Percentiles rank a stretch among this genome's conserved stretches.
Conservation (phyloP, 2,888 invertebrate species). For the Tetragnatha montana region DNA sequence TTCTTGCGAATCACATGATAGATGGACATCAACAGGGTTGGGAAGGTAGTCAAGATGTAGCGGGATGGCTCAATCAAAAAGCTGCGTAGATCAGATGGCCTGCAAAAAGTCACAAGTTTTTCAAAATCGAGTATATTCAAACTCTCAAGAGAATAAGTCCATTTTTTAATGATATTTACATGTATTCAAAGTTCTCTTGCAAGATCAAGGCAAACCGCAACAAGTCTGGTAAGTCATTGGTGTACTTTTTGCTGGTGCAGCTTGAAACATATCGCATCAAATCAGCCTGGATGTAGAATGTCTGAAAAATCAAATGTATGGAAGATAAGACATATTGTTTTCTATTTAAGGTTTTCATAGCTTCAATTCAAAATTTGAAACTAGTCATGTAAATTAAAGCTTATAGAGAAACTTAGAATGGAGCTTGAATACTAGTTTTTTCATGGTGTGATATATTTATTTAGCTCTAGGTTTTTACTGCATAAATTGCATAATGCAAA, state of each 20-base stretch:
- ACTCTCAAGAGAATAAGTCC: neutral
- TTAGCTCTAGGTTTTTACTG: too few species aligned
- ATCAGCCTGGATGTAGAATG: neutral
- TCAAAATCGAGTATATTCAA: neutral
- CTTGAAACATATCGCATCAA: constrained; percentile 5
- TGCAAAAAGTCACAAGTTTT: neutral
- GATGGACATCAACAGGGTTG: constrained; percentile 45
- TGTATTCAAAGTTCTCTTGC: constrained; percentile 12
- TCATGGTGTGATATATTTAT: too few species aligned
- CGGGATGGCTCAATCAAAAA: constrained; percentile 29
- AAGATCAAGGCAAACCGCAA: constrained; percentile 15
- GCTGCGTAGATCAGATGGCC: constrained; percentile 32
- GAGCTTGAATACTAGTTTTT: too few species aligned
- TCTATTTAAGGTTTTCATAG: too few species aligned
- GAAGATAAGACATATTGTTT: too few species aligned
- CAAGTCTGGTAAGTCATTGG: constrained; percentile 34
- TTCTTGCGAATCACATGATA: constrained; percentile 38
- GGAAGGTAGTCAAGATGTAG: constrained; percentile 25
- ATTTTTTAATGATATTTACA: constrained; percentile 31
- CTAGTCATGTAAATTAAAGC: too few species aligned
- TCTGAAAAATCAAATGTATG: constrained; percentile 14
- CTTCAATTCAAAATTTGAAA: too few species aligned
- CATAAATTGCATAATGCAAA: too few species aligned
- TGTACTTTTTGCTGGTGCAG: constrained; percentile 10
- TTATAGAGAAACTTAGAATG: too few species aligned